phyloP scores from a whole-genome alignment of 2,113 vertebrate species.

The Sylvia atricapilla region DNA sequence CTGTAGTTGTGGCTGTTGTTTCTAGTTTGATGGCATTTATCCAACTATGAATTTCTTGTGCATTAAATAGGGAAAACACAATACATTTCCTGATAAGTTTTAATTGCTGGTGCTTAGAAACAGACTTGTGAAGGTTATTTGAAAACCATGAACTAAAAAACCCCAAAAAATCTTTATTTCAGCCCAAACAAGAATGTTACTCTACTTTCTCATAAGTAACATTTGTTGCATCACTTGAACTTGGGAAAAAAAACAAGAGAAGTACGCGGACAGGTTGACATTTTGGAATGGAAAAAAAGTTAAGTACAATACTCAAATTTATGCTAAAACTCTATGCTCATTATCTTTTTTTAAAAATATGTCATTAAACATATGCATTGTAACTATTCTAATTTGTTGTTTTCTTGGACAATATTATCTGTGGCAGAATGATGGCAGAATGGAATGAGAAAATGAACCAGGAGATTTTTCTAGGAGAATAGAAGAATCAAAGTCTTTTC shows the following conservation, averaged over 20 bases:
- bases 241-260: not conserved
- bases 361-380: not conserved
- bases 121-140: not conserved
- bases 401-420: not conserved
- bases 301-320: not conserved
- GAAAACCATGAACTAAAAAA: not conserved
- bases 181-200: not conserved
- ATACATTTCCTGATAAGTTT: not conserved
- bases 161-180: not conserved
- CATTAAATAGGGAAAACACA: not conserved
- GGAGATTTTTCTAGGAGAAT: not conserved
- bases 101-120: not conserved
- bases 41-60: not conserved
- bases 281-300: not conserved
- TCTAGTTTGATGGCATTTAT: not conserved
- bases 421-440: rapidly evolving
- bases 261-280: not conserved
- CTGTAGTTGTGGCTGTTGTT: not conserved
- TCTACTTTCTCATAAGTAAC: not conserved
- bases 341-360: not conserved
- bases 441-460: not conserved
- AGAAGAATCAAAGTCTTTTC: not conserved
- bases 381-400: not conserved
- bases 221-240: not conserved
- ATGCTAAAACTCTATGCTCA: not conserved